These are phyloP conservation scores for Eilema griseolum DNA, from an alignment of 2,888 invertebrate genomes.

Conservation along the genomic window DNA sequence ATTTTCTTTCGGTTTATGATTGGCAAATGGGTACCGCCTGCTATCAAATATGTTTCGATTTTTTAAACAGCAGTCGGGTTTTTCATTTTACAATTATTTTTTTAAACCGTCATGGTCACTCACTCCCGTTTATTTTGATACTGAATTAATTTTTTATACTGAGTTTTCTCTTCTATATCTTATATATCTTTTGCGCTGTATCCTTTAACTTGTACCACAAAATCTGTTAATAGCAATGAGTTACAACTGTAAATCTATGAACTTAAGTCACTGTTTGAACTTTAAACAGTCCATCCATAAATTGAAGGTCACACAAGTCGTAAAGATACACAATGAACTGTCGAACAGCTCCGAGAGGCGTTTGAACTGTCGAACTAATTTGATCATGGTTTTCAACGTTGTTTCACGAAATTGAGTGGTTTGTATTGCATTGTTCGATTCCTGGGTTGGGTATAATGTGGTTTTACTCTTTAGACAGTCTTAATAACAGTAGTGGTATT, in stretches of 20 bases:
- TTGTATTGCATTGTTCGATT: neutral
- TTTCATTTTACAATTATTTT: too few relatives aligned
- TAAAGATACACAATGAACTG: constrained; percentile 22
- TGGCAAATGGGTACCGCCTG: too few relatives aligned
- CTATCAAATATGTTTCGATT: too few relatives aligned
- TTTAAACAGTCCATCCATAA: constrained; percentile 18
- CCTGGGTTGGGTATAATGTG: neutral
- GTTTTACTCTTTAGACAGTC: neutral
- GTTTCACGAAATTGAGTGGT: neutral
- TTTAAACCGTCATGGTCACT: too few relatives aligned
- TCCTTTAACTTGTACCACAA: constrained; percentile 11
- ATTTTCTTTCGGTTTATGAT: too few relatives aligned
- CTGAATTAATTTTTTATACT: too few relatives aligned
- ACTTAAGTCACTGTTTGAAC: constrained; percentile 33
- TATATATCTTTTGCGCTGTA: too few relatives aligned
- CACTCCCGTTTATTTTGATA: too few relatives aligned
- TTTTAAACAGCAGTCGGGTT: too few relatives aligned
- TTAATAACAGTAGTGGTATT: neutral
- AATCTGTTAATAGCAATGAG: constrained; percentile 22
- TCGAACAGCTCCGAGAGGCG: neutral
- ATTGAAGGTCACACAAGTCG: constrained; percentile 17
- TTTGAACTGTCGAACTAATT: constrained; percentile 7
- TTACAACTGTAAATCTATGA: constrained; percentile 38
- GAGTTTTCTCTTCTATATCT: too few relatives aligned
- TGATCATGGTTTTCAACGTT: constrained; percentile 1